phyloP scores from a whole-genome alignment of 2,113 vertebrate species.

The Macrotis lagotis region DNA sequence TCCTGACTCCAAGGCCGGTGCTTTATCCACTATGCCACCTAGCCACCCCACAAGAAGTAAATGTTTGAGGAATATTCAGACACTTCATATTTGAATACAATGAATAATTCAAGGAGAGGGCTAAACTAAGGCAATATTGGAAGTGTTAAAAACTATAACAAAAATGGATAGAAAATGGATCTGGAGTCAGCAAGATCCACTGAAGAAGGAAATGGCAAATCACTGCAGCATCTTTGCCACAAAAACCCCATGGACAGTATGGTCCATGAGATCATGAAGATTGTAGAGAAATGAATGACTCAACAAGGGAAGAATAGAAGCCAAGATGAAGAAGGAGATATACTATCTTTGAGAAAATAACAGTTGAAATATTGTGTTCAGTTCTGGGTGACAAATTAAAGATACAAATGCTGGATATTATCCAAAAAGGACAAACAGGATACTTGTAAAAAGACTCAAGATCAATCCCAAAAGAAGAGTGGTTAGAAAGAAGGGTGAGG shows the following conservation, averaged over 20 bases:
- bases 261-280: neutral
- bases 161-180: neutral
- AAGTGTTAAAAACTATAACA: neutral
- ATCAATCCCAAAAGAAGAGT: neutral
- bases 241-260: neutral
- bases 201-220: neutral
- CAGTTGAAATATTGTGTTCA: neutral
- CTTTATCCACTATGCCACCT: too few relatives aligned
- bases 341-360: neutral
- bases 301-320: neutral
- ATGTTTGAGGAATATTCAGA: neutral
- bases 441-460: neutral
- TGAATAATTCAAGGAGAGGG: neutral
- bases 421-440: neutral
- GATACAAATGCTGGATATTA: neutral
- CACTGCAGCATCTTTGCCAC: neutral
- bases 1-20: too few relatives aligned
- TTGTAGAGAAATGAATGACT: neutral
- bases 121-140: neutral
- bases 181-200: neutral
- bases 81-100: neutral
- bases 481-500: neutral
- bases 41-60: too few relatives aligned
- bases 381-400: neutral
- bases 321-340: neutral